Percentiles rank a stretch among this genome's conserved stretches.
Conservation (phyloP, 2,888 invertebrate species). For the Anthophora plumipes region DNA sequence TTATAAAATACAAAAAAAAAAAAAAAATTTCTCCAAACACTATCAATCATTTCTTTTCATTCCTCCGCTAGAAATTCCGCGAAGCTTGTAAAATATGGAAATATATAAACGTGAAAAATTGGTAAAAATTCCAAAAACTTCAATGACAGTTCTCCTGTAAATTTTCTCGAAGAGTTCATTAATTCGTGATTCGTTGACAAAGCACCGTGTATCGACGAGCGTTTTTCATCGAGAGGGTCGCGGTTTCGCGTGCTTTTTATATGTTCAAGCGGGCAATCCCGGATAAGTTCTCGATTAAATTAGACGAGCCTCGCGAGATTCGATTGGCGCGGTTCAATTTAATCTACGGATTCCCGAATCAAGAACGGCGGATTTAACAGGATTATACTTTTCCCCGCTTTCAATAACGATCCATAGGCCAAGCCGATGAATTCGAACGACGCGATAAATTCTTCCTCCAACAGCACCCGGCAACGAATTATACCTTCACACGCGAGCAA, state of each 20-base stretch:
- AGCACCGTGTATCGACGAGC: neutral
- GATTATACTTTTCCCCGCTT: slow-evolving; percentile 33
- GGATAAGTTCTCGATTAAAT: slow-evolving; percentile 39
- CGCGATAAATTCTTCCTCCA: slow-evolving; percentile 20
- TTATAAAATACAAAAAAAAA: too few relatives aligned
- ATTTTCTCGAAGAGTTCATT: too few relatives aligned
- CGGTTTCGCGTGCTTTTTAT: slow-evolving; percentile 11
- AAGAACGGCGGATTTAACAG: slow-evolving; percentile 34
- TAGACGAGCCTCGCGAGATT: slow-evolving; percentile 37
- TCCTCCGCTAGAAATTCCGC: too few relatives aligned
- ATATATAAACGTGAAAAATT: too few relatives aligned
- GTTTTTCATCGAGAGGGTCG: neutral
- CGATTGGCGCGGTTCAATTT: slow-evolving; percentile 43
- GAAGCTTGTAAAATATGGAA: too few relatives aligned
- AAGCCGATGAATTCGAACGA: slow-evolving; percentile 25
- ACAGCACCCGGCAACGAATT: slow-evolving; percentile 14
- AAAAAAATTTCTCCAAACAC: too few relatives aligned
- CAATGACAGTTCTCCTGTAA: too few relatives aligned
- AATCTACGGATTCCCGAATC: slow-evolving; percentile 40
- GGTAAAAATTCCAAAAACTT: too few relatives aligned
- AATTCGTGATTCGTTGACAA: too few relatives aligned
- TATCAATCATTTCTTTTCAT: too few relatives aligned
- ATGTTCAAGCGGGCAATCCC: slow-evolving; percentile 3
- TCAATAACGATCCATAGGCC: slow-evolving; percentile 27
- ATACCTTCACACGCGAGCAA: neutral